Conservation (phyloP, 2,888 invertebrate species). For the Diloba caeruleocephala region DNA sequence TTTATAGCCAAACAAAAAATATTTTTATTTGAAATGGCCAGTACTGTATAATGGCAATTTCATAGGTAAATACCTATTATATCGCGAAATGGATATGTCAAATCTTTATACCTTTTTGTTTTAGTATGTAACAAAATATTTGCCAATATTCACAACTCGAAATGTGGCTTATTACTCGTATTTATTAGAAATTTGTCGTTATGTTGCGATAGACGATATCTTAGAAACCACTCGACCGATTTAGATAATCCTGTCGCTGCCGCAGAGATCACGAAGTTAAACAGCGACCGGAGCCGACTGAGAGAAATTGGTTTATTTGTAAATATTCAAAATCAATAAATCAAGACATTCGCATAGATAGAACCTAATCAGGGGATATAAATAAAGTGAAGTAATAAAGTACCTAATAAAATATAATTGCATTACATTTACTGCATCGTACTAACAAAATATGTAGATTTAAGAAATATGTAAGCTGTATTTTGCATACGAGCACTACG, state of each 20-base stretch:
- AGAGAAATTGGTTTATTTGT: constrained; percentile 27
- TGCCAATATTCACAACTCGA: constrained; percentile 7
- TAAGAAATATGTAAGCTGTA: constrained; percentile 40
- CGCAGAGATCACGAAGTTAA: constrained; percentile 39
- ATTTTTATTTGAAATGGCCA: too few relatives aligned
- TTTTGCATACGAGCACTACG: constrained; percentile 55
- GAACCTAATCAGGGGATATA: constrained; percentile 8
- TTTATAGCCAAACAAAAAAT: too few relatives aligned
- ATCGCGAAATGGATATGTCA: constrained; percentile 62
- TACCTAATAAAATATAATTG: constrained; percentile 39
- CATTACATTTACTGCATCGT: constrained; percentile 31
- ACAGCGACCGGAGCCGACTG: constrained; percentile 10
- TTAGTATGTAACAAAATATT: constrained; percentile 8
- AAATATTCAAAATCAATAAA: constrained; percentile 31
- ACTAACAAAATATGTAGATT: constrained; percentile 14
- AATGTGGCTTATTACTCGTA: constrained; percentile 1
- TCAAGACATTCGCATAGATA: constrained; percentile 28
- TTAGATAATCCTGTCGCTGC: constrained; percentile 42
- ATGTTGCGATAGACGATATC: constrained; percentile 15
- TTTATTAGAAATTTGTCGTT: constrained; percentile 13
- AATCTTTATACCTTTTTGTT: constrained; percentile 40
- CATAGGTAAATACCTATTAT: too few relatives aligned
- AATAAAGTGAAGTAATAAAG: constrained; percentile 38
- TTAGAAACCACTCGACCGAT: constrained; percentile 24
- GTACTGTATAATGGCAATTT: too few relatives aligned